These are phyloP conservation scores for Crypturellus undulatus DNA, from an alignment of 2,113 vertebrate genomes.

Conservation along the genomic window DNA sequence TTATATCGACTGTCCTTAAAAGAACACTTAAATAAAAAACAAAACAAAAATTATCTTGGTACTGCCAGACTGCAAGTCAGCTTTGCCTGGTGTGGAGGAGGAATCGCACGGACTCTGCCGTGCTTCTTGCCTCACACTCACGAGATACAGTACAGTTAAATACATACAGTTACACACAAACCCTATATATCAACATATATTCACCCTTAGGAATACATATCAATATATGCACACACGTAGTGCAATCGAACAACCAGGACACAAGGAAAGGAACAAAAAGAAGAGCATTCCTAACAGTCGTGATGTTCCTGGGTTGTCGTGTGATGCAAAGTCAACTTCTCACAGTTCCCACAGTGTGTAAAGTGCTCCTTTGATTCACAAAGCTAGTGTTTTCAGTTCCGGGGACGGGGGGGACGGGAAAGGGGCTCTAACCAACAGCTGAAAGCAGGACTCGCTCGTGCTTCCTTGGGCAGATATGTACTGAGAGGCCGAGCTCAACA, in stretches of 20 bases:
- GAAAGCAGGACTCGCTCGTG: neutral
- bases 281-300: slow-evolving; percentile 59
- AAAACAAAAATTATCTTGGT: neutral
- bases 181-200: slow-evolving; percentile 64
- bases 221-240: slow-evolving; percentile 59
- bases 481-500: neutral
- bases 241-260: slow-evolving; percentile 66
- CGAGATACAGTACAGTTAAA: slow-evolving; percentile 72
- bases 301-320: slow-evolving; percentile 29
- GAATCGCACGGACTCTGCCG: slow-evolving; percentile 39
- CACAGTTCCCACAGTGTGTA: slow-evolving; percentile 67
- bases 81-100: slow-evolving; percentile 48
- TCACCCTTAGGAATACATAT: slow-evolving; percentile 45
- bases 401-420: neutral
- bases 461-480: neutral
- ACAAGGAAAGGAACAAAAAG: slow-evolving; percentile 52
- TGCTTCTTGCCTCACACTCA: slow-evolving; percentile 48
- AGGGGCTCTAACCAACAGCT: slow-evolving; percentile 17
- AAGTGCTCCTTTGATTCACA: slow-evolving; percentile 83
- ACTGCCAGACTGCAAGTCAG: slow-evolving; percentile 37
- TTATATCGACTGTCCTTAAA: slow-evolving; percentile 52
- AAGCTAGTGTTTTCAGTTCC: slow-evolving; percentile 70
- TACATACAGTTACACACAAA: slow-evolving; percentile 64
- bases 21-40: slow-evolving; percentile 59
- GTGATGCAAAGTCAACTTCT: slow-evolving; percentile 38